Evolutionary conservation across 2,797 vertebrate genomes (phyloP), one percentile per base, ranked within the genome.

Genomic region (Syndactyla subalaris): DNA sequence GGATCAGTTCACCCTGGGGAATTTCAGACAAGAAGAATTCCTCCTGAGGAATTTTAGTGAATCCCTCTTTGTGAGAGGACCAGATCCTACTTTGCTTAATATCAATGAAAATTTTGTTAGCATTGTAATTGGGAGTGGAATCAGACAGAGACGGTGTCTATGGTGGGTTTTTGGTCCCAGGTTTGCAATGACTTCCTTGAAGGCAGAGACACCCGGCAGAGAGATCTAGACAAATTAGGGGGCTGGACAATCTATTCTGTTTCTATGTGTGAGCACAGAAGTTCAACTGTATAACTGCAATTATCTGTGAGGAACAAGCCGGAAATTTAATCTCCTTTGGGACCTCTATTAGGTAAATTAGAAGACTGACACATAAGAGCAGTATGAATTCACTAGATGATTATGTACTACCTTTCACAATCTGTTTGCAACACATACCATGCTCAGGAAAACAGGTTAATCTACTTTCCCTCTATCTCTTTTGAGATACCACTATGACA

Each of bases 321-420:
- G 30, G 49, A 90, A 95, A 90, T 55, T 67, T 75, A 81, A 93
- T 49, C 24, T 90, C 39, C 29, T 88, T 90, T 81, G 73, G 32
- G 26, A 68, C 58, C 2, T 59, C n/a, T 59, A 36, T 41, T 55
- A 72, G 2, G 7, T 39, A 80, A 66, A 85, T 80, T 68, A 77
- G 4, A 80, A 93, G 92, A 43, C 20, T 83, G 34, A 29, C 20
- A 43, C 27, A 59, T 45, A 70, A 49, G 7, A 85, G 2, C 45
- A 43, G 5, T 34, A 39, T 16, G 15, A 92, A 74, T 57, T 89
- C 39, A 49, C 22, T 2, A 78, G 21, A 52, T 38, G 58, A 81
- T 52, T 30, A 27, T 14, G 20, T 2, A 79, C 7, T 45, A 10
- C 14, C 12, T 93, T 87, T 88, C 59, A 85, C 17, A 85, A n/a